Conservation (phyloP, 2,888 invertebrate genomes). For the Dryocosmus kuriphilus region DNA sequence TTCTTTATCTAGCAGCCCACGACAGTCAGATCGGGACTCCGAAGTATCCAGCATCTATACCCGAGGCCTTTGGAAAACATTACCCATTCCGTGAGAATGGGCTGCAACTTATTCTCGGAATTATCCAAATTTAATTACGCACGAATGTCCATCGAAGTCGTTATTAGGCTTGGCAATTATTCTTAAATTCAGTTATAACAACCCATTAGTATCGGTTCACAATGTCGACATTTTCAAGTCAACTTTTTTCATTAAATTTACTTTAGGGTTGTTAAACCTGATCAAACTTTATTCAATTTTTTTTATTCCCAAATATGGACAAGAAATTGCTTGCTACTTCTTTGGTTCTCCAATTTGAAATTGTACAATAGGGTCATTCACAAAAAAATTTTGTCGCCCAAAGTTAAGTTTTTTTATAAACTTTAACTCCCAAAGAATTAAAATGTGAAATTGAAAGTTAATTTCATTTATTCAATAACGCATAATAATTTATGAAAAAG, state of each 20-base stretch:
- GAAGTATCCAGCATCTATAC: not conserved
- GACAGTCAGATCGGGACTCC: slow-evolving; percentile 38
- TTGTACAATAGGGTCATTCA: no score
- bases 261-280: not conserved
- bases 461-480: no score
- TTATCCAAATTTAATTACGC: slow-evolving; percentile 38
- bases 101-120: slow-evolving; percentile 32
- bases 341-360: no score
- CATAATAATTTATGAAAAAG: no score
- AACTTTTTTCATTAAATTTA: not conserved
- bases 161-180: slow-evolving; percentile 3
- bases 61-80: slow-evolving; percentile 31
- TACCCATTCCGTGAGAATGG: slow-evolving; percentile 40
- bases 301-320: no score
- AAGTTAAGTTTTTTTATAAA: no score
- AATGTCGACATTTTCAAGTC: not conserved
- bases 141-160: not conserved
- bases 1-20: slow-evolving; percentile 40
- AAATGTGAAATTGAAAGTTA: no score
- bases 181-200: not conserved
- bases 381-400: no score
- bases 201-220: not conserved
- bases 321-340: no score
- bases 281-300: no score
- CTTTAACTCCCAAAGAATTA: no score